These are phyloP conservation scores for Drosophila tristis DNA, from an alignment of 1,140 invertebrate genomes.

Conservation along the genomic window DNA sequence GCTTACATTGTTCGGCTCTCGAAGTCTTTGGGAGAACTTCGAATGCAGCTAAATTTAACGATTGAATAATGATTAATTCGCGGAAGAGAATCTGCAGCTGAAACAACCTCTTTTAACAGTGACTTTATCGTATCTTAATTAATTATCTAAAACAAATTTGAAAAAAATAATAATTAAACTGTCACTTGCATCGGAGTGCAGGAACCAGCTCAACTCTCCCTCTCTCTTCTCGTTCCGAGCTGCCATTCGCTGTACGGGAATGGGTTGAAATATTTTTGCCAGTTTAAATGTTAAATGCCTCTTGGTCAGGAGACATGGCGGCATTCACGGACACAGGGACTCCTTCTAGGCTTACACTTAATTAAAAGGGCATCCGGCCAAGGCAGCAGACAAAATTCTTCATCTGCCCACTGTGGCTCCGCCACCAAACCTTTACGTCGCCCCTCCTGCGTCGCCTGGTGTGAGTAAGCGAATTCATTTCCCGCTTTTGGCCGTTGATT, in stretches of 20 bases:
- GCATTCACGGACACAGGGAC: constrained; percentile 21
- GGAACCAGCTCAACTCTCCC: constrained; percentile 23
- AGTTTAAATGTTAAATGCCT: constrained; percentile 40
- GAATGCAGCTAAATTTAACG: too few relatives aligned
- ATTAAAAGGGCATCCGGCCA: constrained; percentile 76
- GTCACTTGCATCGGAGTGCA: constrained; percentile 55
- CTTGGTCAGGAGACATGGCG: constrained; percentile 45
- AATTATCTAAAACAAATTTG: constrained; percentile 60
- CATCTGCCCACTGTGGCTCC: constrained; percentile 7
- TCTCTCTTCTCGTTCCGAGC: not conserved
- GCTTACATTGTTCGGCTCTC: too few relatives aligned
- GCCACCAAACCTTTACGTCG: constrained; percentile 26
- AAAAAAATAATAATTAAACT: constrained; percentile 77
- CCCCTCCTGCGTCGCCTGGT: constrained; percentile 36
- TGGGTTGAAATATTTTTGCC: constrained; percentile 31
- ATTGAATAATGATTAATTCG: too few relatives aligned
- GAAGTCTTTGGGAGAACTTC: too few relatives aligned
- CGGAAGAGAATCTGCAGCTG: too few relatives aligned
- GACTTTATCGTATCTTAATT: constrained; percentile 52
- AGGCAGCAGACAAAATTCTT: constrained; percentile 48
- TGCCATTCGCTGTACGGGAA: not conserved
- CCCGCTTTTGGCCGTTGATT: constrained; percentile 77
- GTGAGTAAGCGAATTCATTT: constrained; percentile 79
- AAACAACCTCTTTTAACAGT: not conserved
- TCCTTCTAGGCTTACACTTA: constrained; percentile 61